Percentiles rank a stretch among this genome's conserved stretches.
Evolutionary conservation across 2,797 vertebrate genomes (phyloP).

Genomic region (Jordanella pulchra): DNA sequence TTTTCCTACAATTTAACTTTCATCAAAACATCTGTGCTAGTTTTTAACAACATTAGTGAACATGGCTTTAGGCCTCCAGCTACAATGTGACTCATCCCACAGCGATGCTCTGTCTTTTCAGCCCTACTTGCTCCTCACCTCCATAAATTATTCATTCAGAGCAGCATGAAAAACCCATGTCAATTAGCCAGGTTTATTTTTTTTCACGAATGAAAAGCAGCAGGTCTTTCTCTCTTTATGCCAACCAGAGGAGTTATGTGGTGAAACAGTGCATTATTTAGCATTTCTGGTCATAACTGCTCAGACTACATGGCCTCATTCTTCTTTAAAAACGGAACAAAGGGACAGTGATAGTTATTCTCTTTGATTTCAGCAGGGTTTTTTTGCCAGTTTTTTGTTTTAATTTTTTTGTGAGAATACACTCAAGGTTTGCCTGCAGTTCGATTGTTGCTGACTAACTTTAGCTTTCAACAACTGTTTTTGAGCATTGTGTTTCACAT

Average conservation of each 20-base stretch:
- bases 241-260: constrained; percentile 39
- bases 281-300: constrained; percentile 54
- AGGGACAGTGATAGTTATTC: constrained; percentile 51
- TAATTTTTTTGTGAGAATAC: constrained; percentile 15
- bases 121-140: constrained; percentile 48
- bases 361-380: constrained; percentile 50
- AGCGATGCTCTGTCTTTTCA: constrained; percentile 46
- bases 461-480: constrained; percentile 19
- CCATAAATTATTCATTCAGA: constrained; percentile 76
- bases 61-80: constrained; percentile 22
- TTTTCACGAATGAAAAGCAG: constrained; percentile 64
- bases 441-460: constrained; percentile 18
- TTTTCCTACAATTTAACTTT: not conserved
- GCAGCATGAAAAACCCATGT: constrained; percentile 75
- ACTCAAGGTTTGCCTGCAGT: constrained; percentile 22
- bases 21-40: constrained; percentile 6
- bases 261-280: constrained; percentile 71
- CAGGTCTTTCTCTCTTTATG: constrained; percentile 32
- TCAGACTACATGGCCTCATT: constrained; percentile 45
- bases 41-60: constrained; percentile 23
- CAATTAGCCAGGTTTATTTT: constrained; percentile 73
- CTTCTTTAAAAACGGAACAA: constrained; percentile 40
- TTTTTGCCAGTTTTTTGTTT: constrained; percentile 1
- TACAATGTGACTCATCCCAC: constrained; percentile 49
- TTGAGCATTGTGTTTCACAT: constrained; percentile 14